Evolutionary conservation across 2,888 invertebrate genomes (phyloP).

Genomic region (Agapostemon virescens): DNA sequence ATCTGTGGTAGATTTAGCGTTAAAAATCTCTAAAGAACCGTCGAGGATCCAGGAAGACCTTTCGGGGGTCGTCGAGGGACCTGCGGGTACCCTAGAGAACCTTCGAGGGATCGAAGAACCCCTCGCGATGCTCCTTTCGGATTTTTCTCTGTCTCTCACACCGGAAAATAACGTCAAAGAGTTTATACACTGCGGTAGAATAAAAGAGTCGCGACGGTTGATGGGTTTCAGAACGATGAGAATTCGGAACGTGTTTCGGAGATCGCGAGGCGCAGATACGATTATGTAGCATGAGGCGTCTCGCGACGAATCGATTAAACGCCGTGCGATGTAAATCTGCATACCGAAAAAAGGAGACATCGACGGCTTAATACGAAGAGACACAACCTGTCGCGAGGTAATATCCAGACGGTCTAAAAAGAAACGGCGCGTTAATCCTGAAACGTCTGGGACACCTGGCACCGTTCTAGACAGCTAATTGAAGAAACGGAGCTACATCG

Average conservation of each 20-base stretch:
- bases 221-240: conserved; percentile 4
- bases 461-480: conserved; percentile 22
- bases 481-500: conserved; percentile 10
- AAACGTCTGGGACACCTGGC: neutral
- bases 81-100: neutral
- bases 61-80: neutral
- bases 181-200: neutral
- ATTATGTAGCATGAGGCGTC: conserved; percentile 53
- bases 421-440: conserved; percentile 28
- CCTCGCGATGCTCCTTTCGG: neutral
- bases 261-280: conserved; percentile 24
- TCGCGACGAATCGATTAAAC: conserved; percentile 62
- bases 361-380: conserved; percentile 32
- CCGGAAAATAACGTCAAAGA: neutral
- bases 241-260: conserved; percentile 16
- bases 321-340: conserved; percentile 27
- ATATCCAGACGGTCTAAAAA: neutral
- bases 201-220: neutral
- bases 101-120: neutral
- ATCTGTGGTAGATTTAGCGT: no score
- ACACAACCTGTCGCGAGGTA: conserved; percentile 24
- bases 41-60: neutral
- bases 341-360: conserved; percentile 33
- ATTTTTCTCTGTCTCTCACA: neutral
- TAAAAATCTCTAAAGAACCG: neutral